A percentile compares a stretch with the other conserved stretches of the same genome.
Evolutionary conservation across 2,797 vertebrate species (phyloP).

Genomic region (Microctenopoma stevenorrisi): DNA sequence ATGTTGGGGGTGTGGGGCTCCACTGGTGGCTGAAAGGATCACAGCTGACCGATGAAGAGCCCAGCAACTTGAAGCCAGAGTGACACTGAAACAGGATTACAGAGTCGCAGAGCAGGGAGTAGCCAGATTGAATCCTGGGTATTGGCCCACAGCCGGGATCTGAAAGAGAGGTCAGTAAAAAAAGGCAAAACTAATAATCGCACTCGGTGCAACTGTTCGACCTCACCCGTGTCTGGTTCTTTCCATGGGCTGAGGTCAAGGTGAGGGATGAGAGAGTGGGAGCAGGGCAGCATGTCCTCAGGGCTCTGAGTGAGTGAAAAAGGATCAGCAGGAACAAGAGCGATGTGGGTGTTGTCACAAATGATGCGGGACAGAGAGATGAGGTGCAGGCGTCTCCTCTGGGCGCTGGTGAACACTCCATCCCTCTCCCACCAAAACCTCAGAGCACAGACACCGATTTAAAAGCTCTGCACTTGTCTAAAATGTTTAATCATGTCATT

Average conservation of each 20-base stretch:
- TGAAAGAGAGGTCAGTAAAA: slow-evolving; percentile 42
- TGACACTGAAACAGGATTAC: slow-evolving; percentile 81
- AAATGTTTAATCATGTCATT: background rate
- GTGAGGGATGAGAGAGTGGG: slow-evolving; percentile 74
- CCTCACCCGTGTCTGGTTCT: slow-evolving; percentile 76
- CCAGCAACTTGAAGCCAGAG: slow-evolving; percentile 77
- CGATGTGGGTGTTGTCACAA: slow-evolving; percentile 91
- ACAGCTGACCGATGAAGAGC: slow-evolving; percentile 80
- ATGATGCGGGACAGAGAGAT: slow-evolving; percentile 88
- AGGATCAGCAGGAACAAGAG: slow-evolving; percentile 83
- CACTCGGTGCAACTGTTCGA: background rate
- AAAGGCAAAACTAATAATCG: background rate
- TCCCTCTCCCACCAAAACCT: slow-evolving; percentile 95
- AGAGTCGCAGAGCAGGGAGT: slow-evolving; percentile 80
- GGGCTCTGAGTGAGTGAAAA: slow-evolving; percentile 81
- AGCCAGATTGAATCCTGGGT: slow-evolving; percentile 77
- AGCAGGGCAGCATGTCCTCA: slow-evolving; percentile 80
- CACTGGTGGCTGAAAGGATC: slow-evolving; percentile 76
- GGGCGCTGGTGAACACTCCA: slow-evolving; percentile 86
- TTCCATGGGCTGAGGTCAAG: slow-evolving; percentile 82
- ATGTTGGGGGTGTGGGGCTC: slow-evolving; percentile 80
- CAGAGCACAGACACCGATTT: slow-evolving; percentile 16
- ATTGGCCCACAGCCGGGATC: slow-evolving; percentile 81
- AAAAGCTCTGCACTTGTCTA: background rate
- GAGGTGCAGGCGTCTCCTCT: slow-evolving; percentile 76